phyloP scores from a whole-genome alignment of 1,140 invertebrate genomes.

The Bombus terrestris region DNA sequence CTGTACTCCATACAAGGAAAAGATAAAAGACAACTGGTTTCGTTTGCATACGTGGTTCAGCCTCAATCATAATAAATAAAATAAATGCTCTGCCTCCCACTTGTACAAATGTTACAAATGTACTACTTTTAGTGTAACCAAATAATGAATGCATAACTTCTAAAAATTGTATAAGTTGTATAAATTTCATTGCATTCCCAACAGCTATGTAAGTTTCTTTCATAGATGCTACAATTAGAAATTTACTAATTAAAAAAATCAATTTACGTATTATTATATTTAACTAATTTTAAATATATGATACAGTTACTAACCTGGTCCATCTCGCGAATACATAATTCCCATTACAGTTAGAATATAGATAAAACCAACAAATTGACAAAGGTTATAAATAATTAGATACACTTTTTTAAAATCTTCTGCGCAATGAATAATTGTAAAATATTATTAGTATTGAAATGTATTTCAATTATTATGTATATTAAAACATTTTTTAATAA shows the following conservation, averaged over 20 bases:
- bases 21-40: slow-evolving; percentile 94
- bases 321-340: slow-evolving; percentile 89
- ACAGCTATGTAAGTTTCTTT: slow-evolving; percentile 89
- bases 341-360: slow-evolving; percentile 90
- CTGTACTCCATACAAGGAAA: slow-evolving; percentile 90
- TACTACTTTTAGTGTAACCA: slow-evolving; percentile 91
- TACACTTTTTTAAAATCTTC: slow-evolving; percentile 93
- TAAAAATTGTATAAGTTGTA: slow-evolving; percentile 91
- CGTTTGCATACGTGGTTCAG: slow-evolving; percentile 92
- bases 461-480: background rate
- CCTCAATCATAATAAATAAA: slow-evolving; percentile 92
- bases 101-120: slow-evolving; percentile 87
- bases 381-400: slow-evolving; percentile 94
- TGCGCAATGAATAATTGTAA: slow-evolving; percentile 79
- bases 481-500: slow-evolving; percentile 18
- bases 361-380: slow-evolving; percentile 93
- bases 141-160: slow-evolving; percentile 96
- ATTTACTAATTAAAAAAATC: slow-evolving; percentile 21
- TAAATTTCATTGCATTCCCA: slow-evolving; percentile 91
- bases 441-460: slow-evolving; percentile 7
- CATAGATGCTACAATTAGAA: slow-evolving; percentile 85
- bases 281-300: background rate
- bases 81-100: slow-evolving; percentile 90
- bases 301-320: slow-evolving; percentile 82
- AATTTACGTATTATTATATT: background rate